A percentile compares a stretch with the other conserved stretches of the same genome.
phyloP scores from a whole-genome alignment of 2,797 vertebrate genomes.

The Anguilla anguilla region DNA sequence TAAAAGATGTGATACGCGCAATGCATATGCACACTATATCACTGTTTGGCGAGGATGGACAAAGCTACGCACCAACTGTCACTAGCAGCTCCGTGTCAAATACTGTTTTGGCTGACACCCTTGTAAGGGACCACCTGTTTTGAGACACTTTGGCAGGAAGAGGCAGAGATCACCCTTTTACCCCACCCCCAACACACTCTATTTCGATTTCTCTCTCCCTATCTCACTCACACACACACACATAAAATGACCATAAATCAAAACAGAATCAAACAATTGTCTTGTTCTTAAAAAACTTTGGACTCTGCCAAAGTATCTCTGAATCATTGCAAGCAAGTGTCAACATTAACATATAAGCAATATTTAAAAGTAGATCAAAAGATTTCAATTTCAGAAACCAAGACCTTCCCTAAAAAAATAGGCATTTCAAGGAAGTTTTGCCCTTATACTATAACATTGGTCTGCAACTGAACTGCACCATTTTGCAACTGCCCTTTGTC shows the following conservation, averaged over 20 bases:
- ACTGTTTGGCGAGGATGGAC: not conserved
- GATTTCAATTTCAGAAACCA: not conserved
- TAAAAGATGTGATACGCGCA: constrained; percentile 44
- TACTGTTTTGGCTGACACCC: not conserved
- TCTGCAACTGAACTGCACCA: not conserved
- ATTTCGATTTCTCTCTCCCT: no score
- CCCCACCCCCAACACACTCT: not conserved
- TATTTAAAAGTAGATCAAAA: not conserved
- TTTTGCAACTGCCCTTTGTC: not conserved
- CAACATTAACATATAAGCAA: not conserved
- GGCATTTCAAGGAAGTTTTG: not conserved
- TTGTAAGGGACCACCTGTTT: not conserved
- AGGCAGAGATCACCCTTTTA: not conserved
- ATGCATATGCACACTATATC: not conserved
- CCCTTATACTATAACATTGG: not conserved
- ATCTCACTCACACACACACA: not conserved
- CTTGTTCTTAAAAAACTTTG: not conserved
- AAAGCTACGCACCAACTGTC: not conserved
- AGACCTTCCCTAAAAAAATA: not conserved
- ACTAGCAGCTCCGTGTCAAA: not conserved
- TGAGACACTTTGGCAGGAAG: not conserved
- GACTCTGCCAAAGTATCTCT: not conserved
- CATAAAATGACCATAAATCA: not conserved
- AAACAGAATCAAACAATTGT: not conserved
- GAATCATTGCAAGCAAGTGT: not conserved